Evolutionary conservation across 2,888 invertebrate species (phyloP).

Genomic region (Andrena praecox): DNA sequence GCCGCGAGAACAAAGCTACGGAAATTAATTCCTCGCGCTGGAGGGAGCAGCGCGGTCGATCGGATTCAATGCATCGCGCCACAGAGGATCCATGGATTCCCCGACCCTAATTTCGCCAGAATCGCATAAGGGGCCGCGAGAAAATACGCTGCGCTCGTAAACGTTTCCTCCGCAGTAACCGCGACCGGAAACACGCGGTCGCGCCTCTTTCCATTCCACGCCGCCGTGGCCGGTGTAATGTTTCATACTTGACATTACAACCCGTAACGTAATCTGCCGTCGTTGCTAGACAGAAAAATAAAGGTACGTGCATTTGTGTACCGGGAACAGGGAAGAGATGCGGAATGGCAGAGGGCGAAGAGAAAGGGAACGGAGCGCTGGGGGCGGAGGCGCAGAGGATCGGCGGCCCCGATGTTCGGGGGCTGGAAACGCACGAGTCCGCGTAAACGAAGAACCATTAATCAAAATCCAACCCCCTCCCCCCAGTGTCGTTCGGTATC

Average conservation of each 20-base stretch:
- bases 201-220: slow-evolving; percentile 46
- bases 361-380: neutral
- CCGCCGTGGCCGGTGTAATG: slow-evolving; percentile 57
- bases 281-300: slow-evolving; percentile 22
- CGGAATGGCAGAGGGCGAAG: neutral
- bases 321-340: too few species aligned
- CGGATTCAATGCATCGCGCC: slow-evolving; percentile 26
- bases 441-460: slow-evolving; percentile 71
- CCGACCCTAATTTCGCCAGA: slow-evolving; percentile 28
- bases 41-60: slow-evolving; percentile 31
- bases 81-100: neutral
- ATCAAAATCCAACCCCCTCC: slow-evolving; percentile 66
- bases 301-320: neutral
- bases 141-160: slow-evolving; percentile 13
- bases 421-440: slow-evolving; percentile 59
- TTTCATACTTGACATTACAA: slow-evolving; percentile 71
- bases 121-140: slow-evolving; percentile 22
- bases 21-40: slow-evolving; percentile 46
- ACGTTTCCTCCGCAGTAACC: slow-evolving; percentile 30
- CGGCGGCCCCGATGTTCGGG: slow-evolving; percentile 22
- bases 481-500: slow-evolving; percentile 69
- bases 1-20: slow-evolving; percentile 47
- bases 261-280: slow-evolving; percentile 65
- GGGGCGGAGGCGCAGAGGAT: slow-evolving; percentile 1
- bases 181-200: slow-evolving; percentile 54